These are phyloP conservation scores for Byasa hedistus DNA, from an alignment of 2,888 invertebrate genomes.

Conservation along the genomic window DNA sequence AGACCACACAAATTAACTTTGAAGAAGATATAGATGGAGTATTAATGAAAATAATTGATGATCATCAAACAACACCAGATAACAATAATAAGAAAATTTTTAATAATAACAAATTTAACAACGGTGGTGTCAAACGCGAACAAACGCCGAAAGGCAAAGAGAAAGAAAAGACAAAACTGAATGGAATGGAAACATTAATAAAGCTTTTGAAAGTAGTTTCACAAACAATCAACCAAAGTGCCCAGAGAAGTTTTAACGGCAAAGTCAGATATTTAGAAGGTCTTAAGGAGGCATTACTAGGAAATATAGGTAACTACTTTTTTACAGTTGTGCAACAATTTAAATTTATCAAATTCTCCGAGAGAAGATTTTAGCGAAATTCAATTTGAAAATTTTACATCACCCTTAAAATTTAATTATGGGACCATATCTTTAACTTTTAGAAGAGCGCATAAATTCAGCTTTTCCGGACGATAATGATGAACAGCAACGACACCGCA, in stretches of 20 bases:
- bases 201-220: constrained; percentile 62
- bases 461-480: constrained; percentile 68
- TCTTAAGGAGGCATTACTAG: constrained; percentile 80
- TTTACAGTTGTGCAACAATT: neutral
- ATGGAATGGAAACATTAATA: constrained; percentile 52
- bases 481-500: constrained; percentile 34
- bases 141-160: constrained; percentile 4
- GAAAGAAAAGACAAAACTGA: constrained; percentile 40
- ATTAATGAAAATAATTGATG: neutral
- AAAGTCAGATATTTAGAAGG: constrained; percentile 81
- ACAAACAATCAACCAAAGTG: constrained; percentile 63
- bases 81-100: constrained; percentile 5
- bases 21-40: neutral
- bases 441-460: constrained; percentile 71
- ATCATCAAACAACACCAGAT: neutral
- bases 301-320: constrained; percentile 81
- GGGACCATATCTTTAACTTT: constrained; percentile 15
- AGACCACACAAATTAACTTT: neutral
- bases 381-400: no score
- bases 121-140: constrained; percentile 18
- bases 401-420: no score
- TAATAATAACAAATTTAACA: constrained; percentile 27
- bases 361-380: no score
- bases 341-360: no score
- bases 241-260: constrained; percentile 65